phyloP scores from a whole-genome alignment of 1,140 invertebrate genomes.

The Leptopilina clavipes region DNA sequence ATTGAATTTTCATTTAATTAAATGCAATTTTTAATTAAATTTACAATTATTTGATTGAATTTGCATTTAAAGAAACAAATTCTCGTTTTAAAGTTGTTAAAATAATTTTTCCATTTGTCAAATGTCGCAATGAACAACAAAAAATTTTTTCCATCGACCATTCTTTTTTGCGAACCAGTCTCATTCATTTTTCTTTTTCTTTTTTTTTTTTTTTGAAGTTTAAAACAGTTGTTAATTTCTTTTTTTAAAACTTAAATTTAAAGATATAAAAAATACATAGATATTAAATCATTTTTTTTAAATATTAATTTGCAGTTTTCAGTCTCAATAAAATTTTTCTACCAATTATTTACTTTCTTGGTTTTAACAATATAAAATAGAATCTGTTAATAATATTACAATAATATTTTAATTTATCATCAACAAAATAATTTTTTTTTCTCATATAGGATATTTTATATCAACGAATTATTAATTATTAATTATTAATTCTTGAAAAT shows the following conservation, averaged over 20 bases:
- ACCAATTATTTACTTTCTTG: conserved; percentile 13
- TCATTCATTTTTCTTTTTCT: background rate
- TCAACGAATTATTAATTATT: background rate
- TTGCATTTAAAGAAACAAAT: no score
- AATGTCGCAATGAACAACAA: no score
- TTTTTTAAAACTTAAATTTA: background rate
- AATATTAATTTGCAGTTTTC: background rate
- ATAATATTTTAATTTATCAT: background rate
- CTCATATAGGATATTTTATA: background rate
- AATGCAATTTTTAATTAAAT: no score
- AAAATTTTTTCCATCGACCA: background rate
- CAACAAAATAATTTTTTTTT: background rate
- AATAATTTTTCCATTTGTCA: no score
- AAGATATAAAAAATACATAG: background rate
- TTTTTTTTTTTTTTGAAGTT: background rate
- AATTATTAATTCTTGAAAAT: background rate
- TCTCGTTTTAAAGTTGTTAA: no score
- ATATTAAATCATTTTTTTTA: background rate
- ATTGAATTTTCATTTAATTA: no score
- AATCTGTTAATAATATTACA: background rate
- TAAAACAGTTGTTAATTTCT: background rate
- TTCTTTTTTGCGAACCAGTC: background rate
- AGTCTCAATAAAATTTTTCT: conserved; percentile 2
- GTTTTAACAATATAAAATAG: background rate
- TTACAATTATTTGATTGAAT: no score